phyloP scores from a whole-genome alignment of 2,888 invertebrate genomes.

The Zeuzera pyrina region DNA sequence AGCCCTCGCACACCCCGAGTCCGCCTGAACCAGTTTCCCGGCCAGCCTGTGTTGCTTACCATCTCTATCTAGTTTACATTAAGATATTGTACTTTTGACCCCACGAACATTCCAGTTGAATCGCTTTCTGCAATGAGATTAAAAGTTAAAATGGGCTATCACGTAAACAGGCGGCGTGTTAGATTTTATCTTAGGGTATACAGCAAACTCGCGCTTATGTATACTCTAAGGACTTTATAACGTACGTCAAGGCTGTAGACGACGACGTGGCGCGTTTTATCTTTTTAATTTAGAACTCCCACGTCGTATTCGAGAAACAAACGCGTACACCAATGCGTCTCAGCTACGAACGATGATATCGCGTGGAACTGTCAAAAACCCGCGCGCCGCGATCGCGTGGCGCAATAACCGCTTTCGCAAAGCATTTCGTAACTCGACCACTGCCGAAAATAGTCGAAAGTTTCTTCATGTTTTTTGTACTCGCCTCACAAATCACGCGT shows the following conservation, averaged over 20 bases:
- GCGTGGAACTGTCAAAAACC: conserved; percentile 11
- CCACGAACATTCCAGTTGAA: conserved; percentile 44
- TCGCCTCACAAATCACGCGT: conserved; percentile 28
- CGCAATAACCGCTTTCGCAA: conserved; percentile 60
- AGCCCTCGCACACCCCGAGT: conserved; percentile 27
- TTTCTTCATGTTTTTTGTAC: conserved; percentile 42
- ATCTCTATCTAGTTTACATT: conserved; percentile 56
- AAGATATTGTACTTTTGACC: conserved; percentile 36
- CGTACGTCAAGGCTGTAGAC: too few relatives aligned
- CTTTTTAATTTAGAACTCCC: too few relatives aligned
- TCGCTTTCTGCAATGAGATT: conserved; percentile 24
- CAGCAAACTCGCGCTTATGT: too few relatives aligned
- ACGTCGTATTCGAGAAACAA: too few relatives aligned
- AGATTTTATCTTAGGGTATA: too few relatives aligned
- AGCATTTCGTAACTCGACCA: conserved; percentile 44
- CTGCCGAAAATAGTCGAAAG: conserved; percentile 58
- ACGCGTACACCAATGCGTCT: too few relatives aligned
- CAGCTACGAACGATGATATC: conserved; percentile 23
- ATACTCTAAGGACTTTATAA: too few relatives aligned
- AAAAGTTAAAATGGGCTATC: too few relatives aligned
- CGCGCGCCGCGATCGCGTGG: conserved; percentile 21
- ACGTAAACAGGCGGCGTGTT: too few relatives aligned
- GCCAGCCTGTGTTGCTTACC: conserved; percentile 44
- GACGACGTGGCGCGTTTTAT: too few relatives aligned
- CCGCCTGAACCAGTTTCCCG: conserved; percentile 38